Evolutionary conservation across 2,888 invertebrate species (phyloP), one percentile per base, ranked within the genome.

Genomic region (Hydraecia micacea): DNA sequence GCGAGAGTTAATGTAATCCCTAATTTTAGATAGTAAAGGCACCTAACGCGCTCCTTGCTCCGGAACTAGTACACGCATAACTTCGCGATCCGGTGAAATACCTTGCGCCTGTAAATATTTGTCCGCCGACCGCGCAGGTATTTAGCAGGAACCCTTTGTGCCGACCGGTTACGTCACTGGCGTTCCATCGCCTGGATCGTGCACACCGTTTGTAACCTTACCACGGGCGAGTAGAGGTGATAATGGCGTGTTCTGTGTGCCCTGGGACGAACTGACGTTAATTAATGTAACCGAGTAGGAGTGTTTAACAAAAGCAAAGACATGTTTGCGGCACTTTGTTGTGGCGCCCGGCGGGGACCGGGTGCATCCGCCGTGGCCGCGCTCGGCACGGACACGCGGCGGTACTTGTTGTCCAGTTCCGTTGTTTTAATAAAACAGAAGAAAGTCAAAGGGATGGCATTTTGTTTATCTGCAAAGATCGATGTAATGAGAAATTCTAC

Each of bases 281-380:
- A 86, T 85, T 86, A 85, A 80, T 84, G 80, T 78, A 76, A 78
- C 84, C 77, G 60, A 80, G 73, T 75, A 83, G 67, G 76, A 70
- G 81, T 85, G 80, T 76, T 77, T 79, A 75, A 78, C 86, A 84
- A 79, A 76, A 84, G 84, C 67, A 78, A 80, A 83, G 86, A 75
- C 84, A 77, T 75, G 80, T 65, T 79, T 73, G 80, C 42, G 76
- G 63, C n/a, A 46, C 77, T 73, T 76, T 83, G 77, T 74, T 25
- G 81, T 55, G 85, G 77, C 69, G 58, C 66, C 39, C 25, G 25
- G 1, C 32, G 25, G 49, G 32, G 2, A 36, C 7, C 28, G n/a
- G 13, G 39, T 18, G 21, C 32, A 9, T 9, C 39, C 39, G 60
- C 21, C 60, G 36, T 9, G 25, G 18, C 7, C 2, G 1, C 15